These are phyloP conservation scores for Lasioglossum oenotherae DNA, from an alignment of 2,888 invertebrate genomes.

Conservation along the genomic window DNA sequence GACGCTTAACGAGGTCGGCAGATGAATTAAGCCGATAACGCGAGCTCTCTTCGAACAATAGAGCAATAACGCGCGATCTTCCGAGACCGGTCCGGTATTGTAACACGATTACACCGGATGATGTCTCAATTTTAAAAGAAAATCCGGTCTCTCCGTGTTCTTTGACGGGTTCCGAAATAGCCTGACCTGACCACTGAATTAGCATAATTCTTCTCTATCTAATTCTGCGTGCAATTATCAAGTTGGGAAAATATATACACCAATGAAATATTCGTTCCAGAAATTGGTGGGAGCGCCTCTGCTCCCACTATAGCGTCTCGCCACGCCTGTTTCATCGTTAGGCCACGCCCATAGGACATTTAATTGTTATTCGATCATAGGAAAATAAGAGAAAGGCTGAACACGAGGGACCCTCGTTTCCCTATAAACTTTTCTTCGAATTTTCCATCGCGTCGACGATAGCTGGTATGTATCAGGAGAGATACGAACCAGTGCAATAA, in stretches of 20 bases:
- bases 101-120: background rate
- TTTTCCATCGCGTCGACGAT: background rate
- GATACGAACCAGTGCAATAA: background rate
- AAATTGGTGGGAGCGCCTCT: background rate
- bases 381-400: background rate
- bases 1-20: slow-evolving; percentile 34
- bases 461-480: background rate
- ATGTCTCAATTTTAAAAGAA: slow-evolving; percentile 17
- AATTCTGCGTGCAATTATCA: no score
- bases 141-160: background rate
- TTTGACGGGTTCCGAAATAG: background rate
- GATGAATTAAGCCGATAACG: slow-evolving; percentile 42
- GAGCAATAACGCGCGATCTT: slow-evolving; percentile 14
- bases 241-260: no score
- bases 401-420: background rate
- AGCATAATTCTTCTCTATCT: background rate
- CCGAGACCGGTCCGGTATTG: background rate
- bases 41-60: slow-evolving; percentile 35
- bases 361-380: background rate
- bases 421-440: background rate
- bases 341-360: background rate
- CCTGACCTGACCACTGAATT: background rate
- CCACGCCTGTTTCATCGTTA: background rate
- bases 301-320: background rate
- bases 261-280: no score